Evolutionary conservation across 2,113 vertebrate species (phyloP).

Genomic region (Cryptomyrus ogoouensis): DNA sequence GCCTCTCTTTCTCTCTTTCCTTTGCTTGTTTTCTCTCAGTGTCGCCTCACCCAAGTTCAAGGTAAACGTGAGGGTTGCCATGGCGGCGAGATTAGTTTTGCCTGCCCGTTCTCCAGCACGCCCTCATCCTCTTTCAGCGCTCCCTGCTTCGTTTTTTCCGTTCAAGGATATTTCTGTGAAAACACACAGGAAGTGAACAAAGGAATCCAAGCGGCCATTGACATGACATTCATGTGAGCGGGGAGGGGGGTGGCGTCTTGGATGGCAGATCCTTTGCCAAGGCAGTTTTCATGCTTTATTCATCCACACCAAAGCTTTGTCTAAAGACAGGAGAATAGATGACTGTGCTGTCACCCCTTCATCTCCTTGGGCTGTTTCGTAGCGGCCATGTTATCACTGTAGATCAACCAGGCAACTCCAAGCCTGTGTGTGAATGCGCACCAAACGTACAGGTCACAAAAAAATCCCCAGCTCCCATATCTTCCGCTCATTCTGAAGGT

Average conservation of each 20-base stretch:
- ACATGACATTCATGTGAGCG: constrained; percentile 23
- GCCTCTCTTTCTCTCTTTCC: background rate
- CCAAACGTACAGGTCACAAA: background rate
- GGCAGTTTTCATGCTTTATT: constrained; percentile 10
- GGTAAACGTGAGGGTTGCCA: constrained; percentile 55
- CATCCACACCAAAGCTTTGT: background rate
- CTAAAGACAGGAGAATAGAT: background rate
- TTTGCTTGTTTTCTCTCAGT: constrained; percentile 24
- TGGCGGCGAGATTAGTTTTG: constrained; percentile 48
- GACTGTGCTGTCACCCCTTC: background rate
- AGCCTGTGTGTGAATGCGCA: background rate
- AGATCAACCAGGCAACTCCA: background rate
- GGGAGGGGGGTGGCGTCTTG: background rate
- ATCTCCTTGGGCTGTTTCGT: background rate
- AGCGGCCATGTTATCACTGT: background rate
- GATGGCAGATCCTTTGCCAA: background rate
- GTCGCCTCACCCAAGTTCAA: constrained; percentile 46
- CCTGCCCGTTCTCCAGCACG: constrained; percentile 28
- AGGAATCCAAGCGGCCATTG: constrained; percentile 23
- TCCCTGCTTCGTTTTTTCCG: constrained; percentile 22
- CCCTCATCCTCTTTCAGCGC: constrained; percentile 21
- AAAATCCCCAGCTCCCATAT: background rate
- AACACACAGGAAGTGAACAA: constrained; percentile 28
- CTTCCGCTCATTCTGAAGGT: background rate
- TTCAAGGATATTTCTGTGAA: constrained; percentile 34